Evolutionary conservation across 2,888 invertebrate species (phyloP).

Genomic region (Apomyelois bistriatella): DNA sequence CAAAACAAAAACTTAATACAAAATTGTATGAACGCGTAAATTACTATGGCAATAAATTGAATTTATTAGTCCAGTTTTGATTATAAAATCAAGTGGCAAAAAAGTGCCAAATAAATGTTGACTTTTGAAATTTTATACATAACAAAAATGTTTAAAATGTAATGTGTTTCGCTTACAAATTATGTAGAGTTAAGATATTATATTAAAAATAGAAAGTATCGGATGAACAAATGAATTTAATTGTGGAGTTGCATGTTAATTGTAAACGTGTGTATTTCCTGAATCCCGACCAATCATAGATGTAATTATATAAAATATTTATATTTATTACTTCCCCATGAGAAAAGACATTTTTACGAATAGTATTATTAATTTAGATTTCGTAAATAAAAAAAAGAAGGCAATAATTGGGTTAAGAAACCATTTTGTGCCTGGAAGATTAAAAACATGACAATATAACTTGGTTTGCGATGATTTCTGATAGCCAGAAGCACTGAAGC

Average conservation of each 20-base stretch:
- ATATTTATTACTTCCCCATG: slow-evolving; percentile 73
- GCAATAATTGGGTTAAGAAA: slow-evolving; percentile 73
- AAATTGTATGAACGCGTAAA: neutral
- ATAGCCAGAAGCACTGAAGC: slow-evolving; percentile 25
- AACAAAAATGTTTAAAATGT: slow-evolving; percentile 8
- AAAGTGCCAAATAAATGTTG: slow-evolving; percentile 22
- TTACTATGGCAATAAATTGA: slow-evolving; percentile 11
- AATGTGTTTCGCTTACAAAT: slow-evolving; percentile 19
- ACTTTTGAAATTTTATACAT: slow-evolving; percentile 21
- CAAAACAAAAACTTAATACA: neutral
- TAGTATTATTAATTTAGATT: slow-evolving; percentile 79
- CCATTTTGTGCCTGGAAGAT: slow-evolving; percentile 70
- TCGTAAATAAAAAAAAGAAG: slow-evolving; percentile 62
- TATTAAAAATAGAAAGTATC: slow-evolving; percentile 21
- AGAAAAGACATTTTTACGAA: slow-evolving; percentile 80
- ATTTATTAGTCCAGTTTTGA: slow-evolving; percentile 11
- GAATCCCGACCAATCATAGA: slow-evolving; percentile 75
- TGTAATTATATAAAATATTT: slow-evolving; percentile 64
- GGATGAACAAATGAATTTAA: slow-evolving; percentile 23
- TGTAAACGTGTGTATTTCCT: slow-evolving; percentile 65
- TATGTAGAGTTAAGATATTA: slow-evolving; percentile 19
- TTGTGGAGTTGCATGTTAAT: slow-evolving; percentile 35
- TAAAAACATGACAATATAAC: slow-evolving; percentile 62
- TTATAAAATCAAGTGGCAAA: slow-evolving; percentile 19
- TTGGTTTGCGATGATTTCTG: slow-evolving; percentile 44